Percentiles rank a stretch among this genome's conserved stretches.
Conservation (phyloP, 2,797 vertebrate species). For the Melanotaenia boesemani region DNA sequence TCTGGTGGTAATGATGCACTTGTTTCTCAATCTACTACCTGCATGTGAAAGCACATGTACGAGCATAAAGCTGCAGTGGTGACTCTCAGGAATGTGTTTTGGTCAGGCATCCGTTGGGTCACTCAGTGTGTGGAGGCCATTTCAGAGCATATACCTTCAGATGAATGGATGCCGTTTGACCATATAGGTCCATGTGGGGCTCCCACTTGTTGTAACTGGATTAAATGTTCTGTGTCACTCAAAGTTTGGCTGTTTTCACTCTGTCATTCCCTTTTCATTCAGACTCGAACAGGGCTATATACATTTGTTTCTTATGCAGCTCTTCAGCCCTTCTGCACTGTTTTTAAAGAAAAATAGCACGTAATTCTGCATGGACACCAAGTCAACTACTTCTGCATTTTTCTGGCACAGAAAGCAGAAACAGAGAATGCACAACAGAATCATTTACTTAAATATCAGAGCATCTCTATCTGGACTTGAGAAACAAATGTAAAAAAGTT, state of each 20-base stretch:
- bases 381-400: too few relatives aligned
- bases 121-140: constrained; percentile 32
- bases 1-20: constrained; percentile 31
- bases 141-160: constrained; percentile 18
- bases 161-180: constrained; percentile 10
- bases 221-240: constrained; percentile 41
- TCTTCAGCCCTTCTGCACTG: too few relatives aligned
- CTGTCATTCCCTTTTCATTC: constrained; percentile 45
- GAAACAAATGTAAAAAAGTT: too few relatives aligned
- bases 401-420: too few relatives aligned
- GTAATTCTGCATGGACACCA: too few relatives aligned
- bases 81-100: constrained; percentile 45
- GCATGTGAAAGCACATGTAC: constrained; percentile 16
- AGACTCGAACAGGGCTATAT: constrained; percentile 46
- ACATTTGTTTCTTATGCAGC: constrained; percentile 7
- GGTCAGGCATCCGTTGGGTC: constrained; percentile 15
- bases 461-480: too few relatives aligned
- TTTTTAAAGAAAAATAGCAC: too few relatives aligned
- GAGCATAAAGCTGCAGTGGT: constrained; percentile 31
- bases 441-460: too few relatives aligned
- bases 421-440: too few relatives aligned
- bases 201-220: constrained; percentile 71
- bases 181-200: constrained; percentile 46
- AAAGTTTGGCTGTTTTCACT: constrained; percentile 49
- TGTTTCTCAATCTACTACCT: constrained; percentile 44